phyloP scores from a whole-genome alignment of 2,888 invertebrate genomes.

The Hypomecis punctinalis region DNA sequence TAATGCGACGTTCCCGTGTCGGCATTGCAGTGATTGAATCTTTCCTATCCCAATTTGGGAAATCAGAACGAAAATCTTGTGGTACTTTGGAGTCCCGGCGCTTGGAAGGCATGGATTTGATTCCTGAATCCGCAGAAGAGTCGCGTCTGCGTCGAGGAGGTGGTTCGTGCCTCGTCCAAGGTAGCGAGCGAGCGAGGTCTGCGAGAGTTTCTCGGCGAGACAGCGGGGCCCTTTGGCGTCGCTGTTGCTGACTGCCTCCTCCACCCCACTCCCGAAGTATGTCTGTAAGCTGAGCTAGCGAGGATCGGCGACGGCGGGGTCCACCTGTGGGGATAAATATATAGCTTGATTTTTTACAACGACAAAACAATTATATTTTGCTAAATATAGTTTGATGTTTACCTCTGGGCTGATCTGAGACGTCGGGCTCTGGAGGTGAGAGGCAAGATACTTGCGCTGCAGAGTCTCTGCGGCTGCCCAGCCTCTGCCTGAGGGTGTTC shows the following conservation, averaged over 20 bases:
- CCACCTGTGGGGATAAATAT: constrained; percentile 73
- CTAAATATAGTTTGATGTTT: constrained; percentile 9
- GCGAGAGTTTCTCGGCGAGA: constrained; percentile 94
- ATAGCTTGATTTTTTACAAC: background rate
- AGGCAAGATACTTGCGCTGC: constrained; percentile 95
- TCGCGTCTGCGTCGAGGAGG: constrained; percentile 91
- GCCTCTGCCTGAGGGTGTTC: constrained; percentile 92
- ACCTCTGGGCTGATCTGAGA: constrained; percentile 83
- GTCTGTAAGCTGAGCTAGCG: constrained; percentile 95
- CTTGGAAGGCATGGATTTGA: constrained; percentile 90
- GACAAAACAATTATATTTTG: background rate
- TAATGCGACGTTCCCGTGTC: constrained; percentile 74
- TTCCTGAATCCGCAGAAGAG: constrained; percentile 94
- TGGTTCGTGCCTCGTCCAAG: constrained; percentile 89
- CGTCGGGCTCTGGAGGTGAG: constrained; percentile 93
- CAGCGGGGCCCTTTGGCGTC: constrained; percentile 87
- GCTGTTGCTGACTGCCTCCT: constrained; percentile 81
- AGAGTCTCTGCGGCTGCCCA: constrained; percentile 94
- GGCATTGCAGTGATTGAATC: constrained; percentile 86
- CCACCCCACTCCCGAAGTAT: constrained; percentile 95
- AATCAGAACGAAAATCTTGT: constrained; percentile 89
- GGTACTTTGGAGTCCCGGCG: constrained; percentile 90
- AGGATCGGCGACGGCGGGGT: constrained; percentile 91
- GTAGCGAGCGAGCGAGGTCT: constrained; percentile 93
- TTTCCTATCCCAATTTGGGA: constrained; percentile 89